These are phyloP conservation scores for Kryptolebias marmoratus DNA, from an alignment of 2,113 vertebrate species.

Conservation along the genomic window DNA sequence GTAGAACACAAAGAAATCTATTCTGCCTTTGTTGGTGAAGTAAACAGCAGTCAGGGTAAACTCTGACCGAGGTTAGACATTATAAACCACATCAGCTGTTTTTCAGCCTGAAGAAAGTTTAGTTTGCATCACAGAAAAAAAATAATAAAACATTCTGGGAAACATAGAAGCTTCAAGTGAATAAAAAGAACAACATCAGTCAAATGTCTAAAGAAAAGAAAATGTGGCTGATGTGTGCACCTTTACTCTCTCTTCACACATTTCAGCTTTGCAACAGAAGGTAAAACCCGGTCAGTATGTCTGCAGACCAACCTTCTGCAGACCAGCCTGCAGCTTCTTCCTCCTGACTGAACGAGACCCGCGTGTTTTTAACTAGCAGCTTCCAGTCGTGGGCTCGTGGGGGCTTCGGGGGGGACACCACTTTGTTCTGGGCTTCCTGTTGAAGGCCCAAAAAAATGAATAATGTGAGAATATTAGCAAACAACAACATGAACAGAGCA, in stretches of 20 bases:
- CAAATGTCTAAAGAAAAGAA: too few relatives aligned
- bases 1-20: not conserved
- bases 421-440: slow-evolving; percentile 72
- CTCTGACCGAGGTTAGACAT: too few relatives aligned
- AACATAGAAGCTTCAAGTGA: too few relatives aligned
- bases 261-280: too few relatives aligned
- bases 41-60: not conserved
- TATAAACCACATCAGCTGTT: not conserved
- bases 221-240: too few relatives aligned
- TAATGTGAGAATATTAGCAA: not conserved
- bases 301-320: slow-evolving; percentile 59
- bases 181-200: too few relatives aligned
- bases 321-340: slow-evolving; percentile 84
- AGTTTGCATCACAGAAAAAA: not conserved
- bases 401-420: slow-evolving; percentile 91
- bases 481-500: not conserved
- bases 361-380: slow-evolving; percentile 89
- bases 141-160: too few relatives aligned
- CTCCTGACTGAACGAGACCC: slow-evolving; percentile 70
- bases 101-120: not conserved
- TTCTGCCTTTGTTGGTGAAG: not conserved
- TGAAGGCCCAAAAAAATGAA: not conserved
- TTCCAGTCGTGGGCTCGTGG: slow-evolving; percentile 93
- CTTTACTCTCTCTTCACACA: too few relatives aligned
- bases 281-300: not conserved